Evolutionary conservation across 2,113 vertebrate genomes (phyloP).

Genomic region (Lepisosteus osseus): DNA sequence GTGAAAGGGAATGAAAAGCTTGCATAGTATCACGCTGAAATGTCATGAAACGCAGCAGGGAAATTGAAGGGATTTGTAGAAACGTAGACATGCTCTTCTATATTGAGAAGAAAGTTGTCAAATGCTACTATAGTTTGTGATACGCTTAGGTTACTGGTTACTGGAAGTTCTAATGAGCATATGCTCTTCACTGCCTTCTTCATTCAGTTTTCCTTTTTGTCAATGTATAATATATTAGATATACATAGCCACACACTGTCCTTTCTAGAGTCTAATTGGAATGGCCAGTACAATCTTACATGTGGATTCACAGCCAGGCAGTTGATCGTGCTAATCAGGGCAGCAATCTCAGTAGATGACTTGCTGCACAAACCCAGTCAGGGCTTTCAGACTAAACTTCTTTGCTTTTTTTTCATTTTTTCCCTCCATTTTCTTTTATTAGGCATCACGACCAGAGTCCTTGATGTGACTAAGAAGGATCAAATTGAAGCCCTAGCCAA

Average conservation of each 20-base stretch:
- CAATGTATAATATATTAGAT: background rate
- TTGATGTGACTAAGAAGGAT: slow-evolving; percentile 89
- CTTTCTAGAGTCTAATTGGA: background rate
- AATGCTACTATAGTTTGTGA: too few relatives aligned
- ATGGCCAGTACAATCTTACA: background rate
- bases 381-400: too few relatives aligned
- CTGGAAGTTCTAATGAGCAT: too few relatives aligned
- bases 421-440: slow-evolving; percentile 15
- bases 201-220: too few relatives aligned
- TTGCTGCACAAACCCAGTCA: background rate
- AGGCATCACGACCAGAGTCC: slow-evolving; percentile 81
- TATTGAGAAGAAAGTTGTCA: too few relatives aligned
- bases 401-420: background rate
- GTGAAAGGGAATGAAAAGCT: too few relatives aligned
- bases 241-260: background rate
- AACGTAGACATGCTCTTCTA: too few relatives aligned
- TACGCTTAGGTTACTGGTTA: too few relatives aligned
- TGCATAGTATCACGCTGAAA: too few relatives aligned
- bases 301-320: background rate
- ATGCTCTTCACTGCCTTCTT: too few relatives aligned
- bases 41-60: too few relatives aligned
- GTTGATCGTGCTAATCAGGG: slow-evolving; percentile 14
- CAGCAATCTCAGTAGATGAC: slow-evolving; percentile 8
- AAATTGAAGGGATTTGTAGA: too few relatives aligned
- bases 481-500: slow-evolving; percentile 84